These are phyloP conservation scores for Athalia rosae DNA, from an alignment of 2,888 invertebrate species.

Conservation along the genomic window DNA sequence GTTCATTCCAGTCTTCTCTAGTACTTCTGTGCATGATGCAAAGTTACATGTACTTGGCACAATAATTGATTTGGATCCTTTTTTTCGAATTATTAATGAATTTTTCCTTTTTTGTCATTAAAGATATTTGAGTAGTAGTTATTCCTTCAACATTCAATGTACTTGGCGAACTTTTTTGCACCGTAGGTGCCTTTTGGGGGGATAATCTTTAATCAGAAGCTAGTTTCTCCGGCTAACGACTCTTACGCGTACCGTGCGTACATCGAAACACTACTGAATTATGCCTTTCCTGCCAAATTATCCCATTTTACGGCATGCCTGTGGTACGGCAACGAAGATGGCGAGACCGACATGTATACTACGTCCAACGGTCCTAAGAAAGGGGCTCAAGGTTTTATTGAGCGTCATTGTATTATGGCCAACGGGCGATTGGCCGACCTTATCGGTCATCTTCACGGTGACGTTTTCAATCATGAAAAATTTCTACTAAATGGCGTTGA, in stretches of 20 bases:
- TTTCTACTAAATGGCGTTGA: slow-evolving; percentile 55
- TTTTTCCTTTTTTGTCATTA: too few species aligned
- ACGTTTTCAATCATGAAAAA: slow-evolving; percentile 55
- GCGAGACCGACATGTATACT: slow-evolving; percentile 18
- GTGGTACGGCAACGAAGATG: slow-evolving; percentile 48
- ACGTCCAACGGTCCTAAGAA: neutral
- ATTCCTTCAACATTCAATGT: too few species aligned
- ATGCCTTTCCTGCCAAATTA: slow-evolving; percentile 51
- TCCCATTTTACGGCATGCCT: slow-evolving; percentile 51
- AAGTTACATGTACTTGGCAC: too few species aligned
- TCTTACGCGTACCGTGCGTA: too few species aligned
- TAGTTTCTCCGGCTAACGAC: slow-evolving; percentile 57
- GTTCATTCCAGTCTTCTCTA: too few species aligned
- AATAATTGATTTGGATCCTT: too few species aligned
- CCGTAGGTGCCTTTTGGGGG: too few species aligned
- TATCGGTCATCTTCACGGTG: slow-evolving; percentile 52
- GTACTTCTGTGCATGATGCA: too few species aligned
- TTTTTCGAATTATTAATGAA: too few species aligned
- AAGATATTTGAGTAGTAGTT: too few species aligned
- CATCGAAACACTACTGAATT: slow-evolving; percentile 55
- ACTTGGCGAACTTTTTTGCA: too few species aligned
- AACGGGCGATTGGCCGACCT: slow-evolving; percentile 31
- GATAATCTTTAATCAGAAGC: slow-evolving; percentile 59
- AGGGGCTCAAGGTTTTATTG: neutral
- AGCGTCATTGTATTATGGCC: neutral